A percentile compares a stretch with the other conserved stretches of the same genome.
These are phyloP conservation scores for Gibbula magus DNA, from an alignment of 2,888 invertebrate species.

Conservation along the genomic window DNA sequence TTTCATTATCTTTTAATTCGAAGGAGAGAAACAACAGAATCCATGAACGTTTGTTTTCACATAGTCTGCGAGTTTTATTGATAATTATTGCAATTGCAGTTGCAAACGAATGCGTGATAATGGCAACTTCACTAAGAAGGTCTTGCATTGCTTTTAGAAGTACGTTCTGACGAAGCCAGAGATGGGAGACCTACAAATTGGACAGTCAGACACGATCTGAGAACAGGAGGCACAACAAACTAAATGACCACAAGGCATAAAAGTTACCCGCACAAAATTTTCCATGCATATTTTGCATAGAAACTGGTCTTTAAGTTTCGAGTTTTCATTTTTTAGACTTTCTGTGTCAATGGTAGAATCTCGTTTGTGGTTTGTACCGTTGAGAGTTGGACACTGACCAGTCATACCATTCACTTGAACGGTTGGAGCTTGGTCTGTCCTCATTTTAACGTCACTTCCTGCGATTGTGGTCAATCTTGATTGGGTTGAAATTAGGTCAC, in stretches of 20 bases:
- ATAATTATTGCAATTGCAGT: too few relatives aligned
- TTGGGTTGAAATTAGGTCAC: too few relatives aligned
- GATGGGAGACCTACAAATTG: neutral
- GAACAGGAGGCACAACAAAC: constrained; percentile 12
- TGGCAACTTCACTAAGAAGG: too few relatives aligned
- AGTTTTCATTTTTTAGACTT: neutral
- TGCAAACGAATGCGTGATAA: too few relatives aligned
- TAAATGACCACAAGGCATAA: constrained; percentile 4
- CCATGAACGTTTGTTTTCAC: too few relatives aligned
- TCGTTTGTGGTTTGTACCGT: neutral
- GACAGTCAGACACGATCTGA: neutral
- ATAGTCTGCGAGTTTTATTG: too few relatives aligned
- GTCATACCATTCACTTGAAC: neutral
- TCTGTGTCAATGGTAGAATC: neutral
- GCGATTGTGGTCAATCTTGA: too few relatives aligned
- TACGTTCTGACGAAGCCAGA: neutral
- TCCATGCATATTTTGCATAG: constrained; percentile 10
- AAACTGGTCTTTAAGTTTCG: neutral
- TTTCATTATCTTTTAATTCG: too few relatives aligned
- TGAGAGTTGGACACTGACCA: neutral
- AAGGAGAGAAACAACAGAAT: too few relatives aligned
- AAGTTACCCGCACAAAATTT: neutral
- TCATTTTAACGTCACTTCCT: too few relatives aligned
- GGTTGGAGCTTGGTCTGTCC: neutral
- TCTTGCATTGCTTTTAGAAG: neutral